Base-by-base conservation (phyloP, 2,113 vertebrate species). In the Nibea coibor region DNA sequence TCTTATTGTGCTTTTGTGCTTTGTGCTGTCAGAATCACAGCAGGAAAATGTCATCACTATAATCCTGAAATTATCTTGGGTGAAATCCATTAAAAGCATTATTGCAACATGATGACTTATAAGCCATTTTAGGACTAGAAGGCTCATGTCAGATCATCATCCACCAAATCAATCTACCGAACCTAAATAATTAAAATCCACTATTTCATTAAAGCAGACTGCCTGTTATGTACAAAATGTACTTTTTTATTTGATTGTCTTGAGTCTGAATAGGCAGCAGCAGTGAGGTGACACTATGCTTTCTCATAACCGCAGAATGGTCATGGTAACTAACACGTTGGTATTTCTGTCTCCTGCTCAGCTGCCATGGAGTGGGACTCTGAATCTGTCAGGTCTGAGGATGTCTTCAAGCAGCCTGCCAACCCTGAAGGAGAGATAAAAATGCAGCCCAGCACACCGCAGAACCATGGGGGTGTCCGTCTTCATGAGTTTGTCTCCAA, bases 401-500 rank as follows among this genome's bases (percentile, higher is more conserved):
- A 94, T 22, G 73, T 93, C 76, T 93, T 93, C 78, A 96, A 96
- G 56, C 82, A 87, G 48, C 96, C 96, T 7, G 28, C 50, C n/a
- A 92, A 80, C 80, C 56, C 62, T 0, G 95, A 95, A 67, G 87
- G 50, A 0, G 93, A 95, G 7, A 78, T 24, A 16, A 94, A 65
- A 26, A 59, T 53, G 4, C 82, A 85, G 47, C 92, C 95, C 14
- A 84, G 94, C 81, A 99, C 98, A 10, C 97, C 97, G 0, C 96
- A 97, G 81, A 93, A 19, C 90, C 95, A 88, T 0, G 95, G 93
- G 1, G 94, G 95, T 11, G 93, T 96, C 83, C 96, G 97, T 64
- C 93, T 95, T 53, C 98, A 99, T 0, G 97, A 98, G 72, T 99
- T 99, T 42, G 96, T 97, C 19, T 98, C 98, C 0, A 99, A 99